Evolutionary conservation across 1,140 invertebrate genomes (phyloP).

Genomic region (Probaryconus sp.): DNA sequence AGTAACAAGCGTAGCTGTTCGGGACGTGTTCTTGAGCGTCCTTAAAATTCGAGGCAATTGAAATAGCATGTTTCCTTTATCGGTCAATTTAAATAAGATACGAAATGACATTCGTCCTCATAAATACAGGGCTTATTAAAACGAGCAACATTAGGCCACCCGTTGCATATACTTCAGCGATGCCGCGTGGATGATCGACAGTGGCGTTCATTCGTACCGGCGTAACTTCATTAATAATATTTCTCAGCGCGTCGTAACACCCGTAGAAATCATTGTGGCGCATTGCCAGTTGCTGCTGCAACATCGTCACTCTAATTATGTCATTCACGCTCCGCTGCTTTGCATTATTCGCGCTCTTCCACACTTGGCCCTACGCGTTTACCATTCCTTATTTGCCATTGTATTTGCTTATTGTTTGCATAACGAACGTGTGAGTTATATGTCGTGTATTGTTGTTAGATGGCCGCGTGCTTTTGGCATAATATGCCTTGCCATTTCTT

Average conservation of each 20-base stretch:
- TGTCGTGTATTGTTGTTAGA: constrained; percentile 31
- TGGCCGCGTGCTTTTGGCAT: constrained; percentile 7
- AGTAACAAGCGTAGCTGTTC: too few relatives aligned
- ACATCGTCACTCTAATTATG: constrained; percentile 56
- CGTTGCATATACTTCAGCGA: constrained; percentile 35
- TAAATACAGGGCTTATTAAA: constrained; percentile 54
- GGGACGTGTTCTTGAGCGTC: too few relatives aligned
- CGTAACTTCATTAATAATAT: constrained; percentile 61
- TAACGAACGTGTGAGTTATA: constrained; percentile 45
- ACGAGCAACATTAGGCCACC: constrained; percentile 6
- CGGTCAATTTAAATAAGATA: constrained; percentile 27
- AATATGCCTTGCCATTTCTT: constrained; percentile 2
- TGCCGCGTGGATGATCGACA: constrained; percentile 54
- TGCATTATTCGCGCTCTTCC: constrained; percentile 53
- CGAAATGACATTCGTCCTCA: constrained; percentile 10
- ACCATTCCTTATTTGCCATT: constrained; percentile 52
- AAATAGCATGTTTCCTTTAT: too few relatives aligned
- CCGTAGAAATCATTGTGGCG: constrained; percentile 44
- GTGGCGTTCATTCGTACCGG: constrained; percentile 49
- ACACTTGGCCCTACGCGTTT: constrained; percentile 49
- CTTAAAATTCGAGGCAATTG: too few relatives aligned
- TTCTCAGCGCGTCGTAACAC: constrained; percentile 42
- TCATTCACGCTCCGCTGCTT: constrained; percentile 54
- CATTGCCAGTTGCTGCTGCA: constrained; percentile 47
- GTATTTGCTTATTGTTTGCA: constrained; percentile 55